phyloP scores from a whole-genome alignment of 2,888 invertebrate genomes.

The Drosophila helvetica region DNA sequence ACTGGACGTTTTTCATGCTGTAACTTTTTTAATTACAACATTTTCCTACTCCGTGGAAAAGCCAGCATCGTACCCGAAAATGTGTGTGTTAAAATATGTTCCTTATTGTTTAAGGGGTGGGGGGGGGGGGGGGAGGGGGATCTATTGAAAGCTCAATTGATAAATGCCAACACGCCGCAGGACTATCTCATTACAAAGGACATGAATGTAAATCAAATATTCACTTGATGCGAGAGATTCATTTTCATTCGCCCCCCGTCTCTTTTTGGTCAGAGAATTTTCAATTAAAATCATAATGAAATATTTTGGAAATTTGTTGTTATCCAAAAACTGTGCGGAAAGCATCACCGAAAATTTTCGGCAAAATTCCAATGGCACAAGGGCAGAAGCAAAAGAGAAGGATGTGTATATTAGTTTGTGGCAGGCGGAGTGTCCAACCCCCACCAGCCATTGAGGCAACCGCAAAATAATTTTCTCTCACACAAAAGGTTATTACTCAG shows the following conservation, averaged over 20 bases:
- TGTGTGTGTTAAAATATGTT: constrained; percentile 24
- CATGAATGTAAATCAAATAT: constrained; percentile 4
- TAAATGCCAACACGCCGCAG: not conserved
- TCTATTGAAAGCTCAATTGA: not conserved
- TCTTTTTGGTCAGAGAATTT: constrained; percentile 44
- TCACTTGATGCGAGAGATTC: constrained; percentile 9
- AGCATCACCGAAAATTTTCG: constrained; percentile 54
- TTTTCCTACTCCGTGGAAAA: constrained; percentile 2
- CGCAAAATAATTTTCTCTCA: constrained; percentile 56
- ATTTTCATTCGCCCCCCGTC: too few relatives aligned
- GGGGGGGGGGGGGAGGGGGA: not conserved
- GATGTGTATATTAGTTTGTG: constrained; percentile 7
- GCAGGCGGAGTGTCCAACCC: constrained; percentile 14
- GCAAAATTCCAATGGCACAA: constrained; percentile 61
- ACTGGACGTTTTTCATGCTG: constrained; percentile 25
- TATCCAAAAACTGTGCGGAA: constrained; percentile 68
- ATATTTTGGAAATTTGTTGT: constrained; percentile 76
- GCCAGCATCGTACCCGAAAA: constrained; percentile 14
- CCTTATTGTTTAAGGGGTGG: constrained; percentile 15
- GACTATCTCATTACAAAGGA: constrained; percentile 7
- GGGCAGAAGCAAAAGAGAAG: constrained; percentile 52
- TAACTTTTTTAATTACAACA: constrained; percentile 75
- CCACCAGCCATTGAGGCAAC: constrained; percentile 22
- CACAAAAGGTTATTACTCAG: constrained; percentile 38
- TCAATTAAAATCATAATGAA: constrained; percentile 80